phyloP scores from a whole-genome alignment of 2,113 vertebrate genomes.

The Pedionomus torquatus region DNA sequence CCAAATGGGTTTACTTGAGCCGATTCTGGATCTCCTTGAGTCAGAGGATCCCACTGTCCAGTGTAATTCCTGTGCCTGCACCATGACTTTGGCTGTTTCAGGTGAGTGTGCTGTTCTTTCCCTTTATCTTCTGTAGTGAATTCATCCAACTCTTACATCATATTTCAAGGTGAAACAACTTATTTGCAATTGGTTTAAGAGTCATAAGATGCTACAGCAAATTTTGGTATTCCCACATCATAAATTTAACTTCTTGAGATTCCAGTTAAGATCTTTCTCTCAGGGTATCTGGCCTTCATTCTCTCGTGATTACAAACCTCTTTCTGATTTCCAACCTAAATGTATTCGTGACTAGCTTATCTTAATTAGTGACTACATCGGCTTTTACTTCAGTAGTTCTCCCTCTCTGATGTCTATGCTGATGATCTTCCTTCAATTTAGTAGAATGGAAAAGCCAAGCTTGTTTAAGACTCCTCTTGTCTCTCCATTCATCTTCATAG shows the following conservation, averaged over 20 bases:
- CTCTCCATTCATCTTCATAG: background rate
- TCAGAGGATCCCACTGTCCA: slow-evolving; percentile 77
- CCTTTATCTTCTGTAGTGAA: background rate
- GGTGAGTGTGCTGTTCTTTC: slow-evolving; percentile 64
- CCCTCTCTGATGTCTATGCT: background rate
- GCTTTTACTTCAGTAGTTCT: slow-evolving; percentile 6
- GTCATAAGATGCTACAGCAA: background rate
- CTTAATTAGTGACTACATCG: background rate
- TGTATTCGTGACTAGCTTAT: background rate
- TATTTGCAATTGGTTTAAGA: background rate
- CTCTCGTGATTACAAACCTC: background rate
- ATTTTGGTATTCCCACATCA: background rate
- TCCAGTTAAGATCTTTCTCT: background rate
- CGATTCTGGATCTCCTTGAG: slow-evolving; percentile 80
- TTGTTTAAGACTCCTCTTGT: background rate
- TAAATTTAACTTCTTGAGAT: background rate
- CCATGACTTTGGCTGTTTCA: slow-evolving; percentile 77
- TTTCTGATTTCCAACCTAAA: slow-evolving; percentile 5
- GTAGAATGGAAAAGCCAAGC: background rate
- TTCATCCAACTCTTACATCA: background rate
- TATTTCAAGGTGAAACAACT: background rate
- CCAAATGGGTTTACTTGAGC: slow-evolving; percentile 81
- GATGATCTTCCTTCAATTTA: background rate
- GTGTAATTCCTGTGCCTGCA: slow-evolving; percentile 82
- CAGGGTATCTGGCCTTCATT: background rate